A percentile compares a stretch with the other conserved stretches of the same genome.
phyloP scores from a whole-genome alignment of 2,888 invertebrate species.

The Esperia sulphurella region DNA sequence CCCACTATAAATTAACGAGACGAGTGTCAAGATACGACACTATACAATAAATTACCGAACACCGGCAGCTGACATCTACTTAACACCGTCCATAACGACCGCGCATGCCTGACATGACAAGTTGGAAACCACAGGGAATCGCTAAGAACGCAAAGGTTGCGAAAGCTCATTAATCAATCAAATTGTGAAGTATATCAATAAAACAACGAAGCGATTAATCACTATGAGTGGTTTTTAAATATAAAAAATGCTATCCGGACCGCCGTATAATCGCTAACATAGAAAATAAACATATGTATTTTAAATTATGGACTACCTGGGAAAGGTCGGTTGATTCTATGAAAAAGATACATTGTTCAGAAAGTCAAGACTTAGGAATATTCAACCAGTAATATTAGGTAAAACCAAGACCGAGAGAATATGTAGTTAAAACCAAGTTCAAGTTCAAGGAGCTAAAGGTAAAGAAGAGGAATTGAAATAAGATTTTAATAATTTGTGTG shows the following conservation, averaged over 20 bases:
- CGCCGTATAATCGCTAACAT: not conserved
- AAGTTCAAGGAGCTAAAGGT: no score
- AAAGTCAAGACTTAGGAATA: no score
- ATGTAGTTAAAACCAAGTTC: no score
- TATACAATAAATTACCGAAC: slow-evolving; percentile 22
- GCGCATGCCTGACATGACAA: not conserved
- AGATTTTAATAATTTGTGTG: no score
- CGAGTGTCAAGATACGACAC: not conserved
- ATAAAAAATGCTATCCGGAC: slow-evolving; percentile 1
- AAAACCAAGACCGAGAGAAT: no score
- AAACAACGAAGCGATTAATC: slow-evolving; percentile 31
- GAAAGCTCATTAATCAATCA: slow-evolving; percentile 36
- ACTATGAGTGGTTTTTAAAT: slow-evolving; percentile 14
- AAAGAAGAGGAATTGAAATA: no score
- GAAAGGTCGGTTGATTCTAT: no score
- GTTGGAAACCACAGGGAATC: slow-evolving; percentile 6
- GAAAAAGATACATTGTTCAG: no score
- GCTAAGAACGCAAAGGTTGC: slow-evolving; percentile 14
- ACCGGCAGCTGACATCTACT: slow-evolving; percentile 17
- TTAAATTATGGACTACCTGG: no score
- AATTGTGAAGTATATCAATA: slow-evolving; percentile 26
- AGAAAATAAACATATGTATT: no score
- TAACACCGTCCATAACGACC: slow-evolving; percentile 5
- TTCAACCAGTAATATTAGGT: no score
- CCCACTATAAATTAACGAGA: not conserved